phyloP scores from a whole-genome alignment of 2,113 vertebrate species.

The Cyphomyrus plagiostoma region DNA sequence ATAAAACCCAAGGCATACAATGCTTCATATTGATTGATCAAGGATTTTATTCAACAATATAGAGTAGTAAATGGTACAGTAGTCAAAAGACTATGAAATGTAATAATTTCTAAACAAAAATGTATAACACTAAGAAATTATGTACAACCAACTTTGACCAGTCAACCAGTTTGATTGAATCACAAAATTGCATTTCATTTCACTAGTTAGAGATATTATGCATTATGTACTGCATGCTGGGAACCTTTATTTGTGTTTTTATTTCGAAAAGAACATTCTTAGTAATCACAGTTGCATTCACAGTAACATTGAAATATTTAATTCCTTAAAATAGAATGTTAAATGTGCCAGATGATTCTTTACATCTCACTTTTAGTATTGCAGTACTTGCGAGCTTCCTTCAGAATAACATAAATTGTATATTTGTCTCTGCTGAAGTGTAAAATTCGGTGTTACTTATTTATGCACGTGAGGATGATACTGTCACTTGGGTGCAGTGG shows the following conservation, averaged over 20 bases:
- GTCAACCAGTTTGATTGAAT: background rate
- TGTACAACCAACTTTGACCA: conserved; percentile 35
- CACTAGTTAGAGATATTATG: background rate
- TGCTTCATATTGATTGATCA: background rate
- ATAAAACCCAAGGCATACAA: background rate
- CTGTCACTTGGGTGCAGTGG: background rate
- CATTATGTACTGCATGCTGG: background rate
- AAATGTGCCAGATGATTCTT: background rate
- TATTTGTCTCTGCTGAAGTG: background rate
- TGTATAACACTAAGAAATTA: conserved; percentile 17
- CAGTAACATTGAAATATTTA: background rate
- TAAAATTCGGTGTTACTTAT: background rate
- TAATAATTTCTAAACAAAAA: conserved; percentile 16
- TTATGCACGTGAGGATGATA: background rate
- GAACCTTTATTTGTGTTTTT: background rate
- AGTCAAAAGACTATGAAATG: conserved; percentile 14
- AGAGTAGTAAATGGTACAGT: conserved; percentile 6
- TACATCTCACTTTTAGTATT: background rate
- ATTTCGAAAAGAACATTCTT: background rate
- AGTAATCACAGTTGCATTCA: background rate
- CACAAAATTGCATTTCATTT: background rate
- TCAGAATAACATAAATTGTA: background rate
- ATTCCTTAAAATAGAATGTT: background rate
- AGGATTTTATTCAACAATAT: conserved; percentile 15
- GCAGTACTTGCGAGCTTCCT: background rate